Conservation (phyloP, 2,113 vertebrate species). For the Pelmatolapia mariae region DNA sequence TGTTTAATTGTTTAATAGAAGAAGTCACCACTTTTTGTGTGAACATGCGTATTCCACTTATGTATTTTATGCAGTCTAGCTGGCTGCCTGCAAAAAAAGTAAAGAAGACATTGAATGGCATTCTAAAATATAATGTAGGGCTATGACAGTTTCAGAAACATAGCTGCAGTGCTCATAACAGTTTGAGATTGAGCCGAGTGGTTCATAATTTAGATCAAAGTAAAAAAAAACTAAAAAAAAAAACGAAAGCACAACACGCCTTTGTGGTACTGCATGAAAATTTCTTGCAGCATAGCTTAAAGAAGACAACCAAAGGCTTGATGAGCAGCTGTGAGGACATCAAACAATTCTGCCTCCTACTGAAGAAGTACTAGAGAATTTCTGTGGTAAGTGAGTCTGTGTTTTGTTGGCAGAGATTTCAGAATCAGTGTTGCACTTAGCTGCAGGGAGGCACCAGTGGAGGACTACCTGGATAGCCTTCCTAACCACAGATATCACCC, state of each 20-base stretch:
- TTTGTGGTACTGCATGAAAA: constrained; percentile 8
- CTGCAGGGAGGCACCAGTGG: constrained; percentile 46
- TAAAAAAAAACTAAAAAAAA: not conserved
- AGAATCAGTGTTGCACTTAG: constrained; percentile 17
- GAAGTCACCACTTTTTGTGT: not conserved
- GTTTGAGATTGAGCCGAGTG: not conserved
- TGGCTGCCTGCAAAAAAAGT: not conserved
- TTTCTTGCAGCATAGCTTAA: constrained; percentile 43
- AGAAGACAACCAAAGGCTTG: constrained; percentile 53
- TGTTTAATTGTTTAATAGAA: not conserved
- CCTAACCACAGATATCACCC: constrained; percentile 52
- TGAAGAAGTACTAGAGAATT: constrained; percentile 40
- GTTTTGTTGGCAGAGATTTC: constrained; percentile 41
- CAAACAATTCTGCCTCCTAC: constrained; percentile 49
- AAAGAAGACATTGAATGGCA: not conserved
- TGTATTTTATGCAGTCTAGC: not conserved
- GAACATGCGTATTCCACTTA: not conserved
- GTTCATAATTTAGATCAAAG: constrained; percentile 33
- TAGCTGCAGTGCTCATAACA: not conserved
- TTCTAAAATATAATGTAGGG: not conserved
- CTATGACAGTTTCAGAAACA: not conserved
- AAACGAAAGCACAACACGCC: not conserved
- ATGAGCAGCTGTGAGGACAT: constrained; percentile 51
- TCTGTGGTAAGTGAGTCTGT: constrained; percentile 8
- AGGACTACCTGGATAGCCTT: constrained; percentile 55